Base-by-base conservation (phyloP, 2,888 invertebrate genomes). In the Imbricaverruca yamaguchii region DNA sequence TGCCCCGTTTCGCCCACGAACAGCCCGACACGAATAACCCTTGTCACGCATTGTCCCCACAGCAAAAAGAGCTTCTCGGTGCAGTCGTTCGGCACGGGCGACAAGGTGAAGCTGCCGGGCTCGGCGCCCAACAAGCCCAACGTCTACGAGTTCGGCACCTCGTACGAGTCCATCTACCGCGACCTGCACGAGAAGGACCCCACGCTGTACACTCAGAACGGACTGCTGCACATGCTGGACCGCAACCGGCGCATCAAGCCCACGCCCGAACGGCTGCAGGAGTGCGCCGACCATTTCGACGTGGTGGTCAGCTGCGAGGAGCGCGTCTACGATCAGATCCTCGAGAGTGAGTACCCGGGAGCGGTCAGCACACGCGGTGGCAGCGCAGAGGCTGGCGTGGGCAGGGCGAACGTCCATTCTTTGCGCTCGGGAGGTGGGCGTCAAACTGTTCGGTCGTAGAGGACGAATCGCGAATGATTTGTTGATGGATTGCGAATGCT, bases 231-330 rank as follows among this genome's bases (percentile, higher is more conserved):
- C 87, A 99, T 99, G 94, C 88, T 99, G 85, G 99, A 99, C 87
- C 91, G 99, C 85, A 99, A 99, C 88, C 90, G 96, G 83, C 90
- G 98, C 86, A 97, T 99, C 84, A 99, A 99, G 88, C 90, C 92
- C 59, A 92, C 91, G 83, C 99, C 99, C 3, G 97, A 99, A 88
- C 91, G 94, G 85, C 99, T 99, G 89, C 99, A 99, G 89, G 90
- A 91, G 15, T 92, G 92, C 83, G 90, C 90, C 84, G 96, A 98
- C 83, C 92, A 92, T 86, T 99, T 99, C 88, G 97, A 98, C 89
- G 92, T 99, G 81, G 91, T 99, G 82, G 93, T 99, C 84, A 97
- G 98, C 0, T 96, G 97, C 86, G 99, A 99, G 88, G 99, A 99
- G 87, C 90, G 98, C 84, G 98, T 99, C 0, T 99, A 98, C 87